These are phyloP conservation scores for Eidolon helvum DNA, from an alignment of 2,113 vertebrate genomes.

Conservation along the genomic window DNA sequence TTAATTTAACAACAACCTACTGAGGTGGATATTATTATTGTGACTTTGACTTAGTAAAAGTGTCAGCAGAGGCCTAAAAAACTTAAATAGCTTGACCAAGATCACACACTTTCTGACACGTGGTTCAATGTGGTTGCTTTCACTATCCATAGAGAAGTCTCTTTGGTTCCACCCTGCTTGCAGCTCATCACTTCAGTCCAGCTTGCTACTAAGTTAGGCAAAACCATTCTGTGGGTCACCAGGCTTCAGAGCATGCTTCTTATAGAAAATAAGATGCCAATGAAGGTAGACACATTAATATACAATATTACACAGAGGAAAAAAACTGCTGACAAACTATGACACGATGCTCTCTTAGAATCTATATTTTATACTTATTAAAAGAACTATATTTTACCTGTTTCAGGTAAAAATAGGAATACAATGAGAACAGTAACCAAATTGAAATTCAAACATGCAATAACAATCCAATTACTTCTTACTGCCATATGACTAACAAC, in stretches of 20 bases:
- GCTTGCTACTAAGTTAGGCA: neutral
- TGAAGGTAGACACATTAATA: neutral
- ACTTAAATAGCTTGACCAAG: neutral
- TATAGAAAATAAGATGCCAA: neutral
- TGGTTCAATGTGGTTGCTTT: neutral
- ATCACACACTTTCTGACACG: neutral
- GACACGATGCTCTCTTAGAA: neutral
- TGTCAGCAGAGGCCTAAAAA: neutral
- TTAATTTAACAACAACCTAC: neutral
- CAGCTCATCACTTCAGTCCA: neutral
- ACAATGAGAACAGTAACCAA: neutral
- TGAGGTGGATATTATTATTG: neutral
- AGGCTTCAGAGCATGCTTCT: neutral
- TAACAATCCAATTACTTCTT: neutral
- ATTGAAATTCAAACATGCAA: neutral
- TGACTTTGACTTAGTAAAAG: neutral
- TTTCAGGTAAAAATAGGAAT: neutral
- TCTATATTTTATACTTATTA: neutral
- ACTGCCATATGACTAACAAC: neutral
- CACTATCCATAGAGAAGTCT: neutral
- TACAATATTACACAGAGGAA: neutral
- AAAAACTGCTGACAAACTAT: neutral
- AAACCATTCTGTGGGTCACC: neutral
- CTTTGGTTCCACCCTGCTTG: neutral
- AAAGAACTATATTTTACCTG: neutral